Base-by-base conservation (phyloP, 1,140 invertebrate species). In the Stegodyphus dumicola region DNA sequence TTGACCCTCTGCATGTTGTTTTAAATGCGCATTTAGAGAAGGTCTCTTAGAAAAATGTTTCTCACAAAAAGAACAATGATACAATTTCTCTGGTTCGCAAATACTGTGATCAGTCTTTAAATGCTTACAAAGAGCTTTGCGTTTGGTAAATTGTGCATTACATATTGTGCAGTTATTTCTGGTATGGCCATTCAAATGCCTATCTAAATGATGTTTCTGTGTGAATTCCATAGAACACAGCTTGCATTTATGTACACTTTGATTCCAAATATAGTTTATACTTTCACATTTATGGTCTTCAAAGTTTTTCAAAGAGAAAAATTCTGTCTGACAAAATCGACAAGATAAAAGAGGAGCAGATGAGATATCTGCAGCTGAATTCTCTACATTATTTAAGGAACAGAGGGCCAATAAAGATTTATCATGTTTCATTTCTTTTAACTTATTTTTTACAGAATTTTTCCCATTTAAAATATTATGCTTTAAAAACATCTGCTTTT, bases 1-100 rank as follows among this genome's bases (percentile, higher is more conserved):
- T 60, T 88, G 88, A 3, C 88, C 87, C 13, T 87, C 85, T 10
- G 89, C 87, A 87, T 89, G 89, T 9, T 84, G 75, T 71, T 88
- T 88, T 18, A 87, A 85, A 86, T 90, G 89, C 13, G 71, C 52
- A 73, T 88, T 88, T 49, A 90, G n/a, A 7, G 87, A 87, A 5
- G 69, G 10, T 70, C 75, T 48, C 71, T 89, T 89, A 54, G 67
- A 7, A 70, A 87, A 88, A 56, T 64, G 56, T 71, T 64, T 77
- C 6, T 77, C 65, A 66, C 87, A 88, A 81, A 80, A 75, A 11
- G 65, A 56, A 53, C 87, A 88, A 9, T n/a, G 11, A 64, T 87
- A 87, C 9, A 87, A 18, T 74, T 88, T 87, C 66, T 87, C 80
- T 17, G 86, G 73, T 60, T 83, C 87, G 54, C 13, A 54, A 7